A percentile compares a stretch with the other conserved stretches of the same genome.
Conservation (phyloP, 2,888 invertebrate species). For the Cheilosia vulpina region DNA sequence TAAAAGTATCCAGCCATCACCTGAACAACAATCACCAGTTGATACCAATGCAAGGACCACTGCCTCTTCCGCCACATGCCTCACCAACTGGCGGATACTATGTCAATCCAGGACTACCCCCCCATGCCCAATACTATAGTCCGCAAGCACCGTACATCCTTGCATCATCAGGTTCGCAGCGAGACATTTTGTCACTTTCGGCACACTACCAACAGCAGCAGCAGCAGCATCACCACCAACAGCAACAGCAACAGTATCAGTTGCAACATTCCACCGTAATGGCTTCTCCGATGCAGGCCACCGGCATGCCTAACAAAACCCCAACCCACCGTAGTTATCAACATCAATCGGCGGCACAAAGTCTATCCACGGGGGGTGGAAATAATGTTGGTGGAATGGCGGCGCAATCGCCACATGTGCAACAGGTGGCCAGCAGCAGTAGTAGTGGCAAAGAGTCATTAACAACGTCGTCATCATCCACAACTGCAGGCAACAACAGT, state of each 20-base stretch:
- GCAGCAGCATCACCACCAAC: conserved; percentile 63
- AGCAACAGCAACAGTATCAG: conserved; percentile 65
- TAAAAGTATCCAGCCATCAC: conserved; percentile 50
- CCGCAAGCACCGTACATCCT: conserved; percentile 40
- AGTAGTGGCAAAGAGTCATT: conserved; percentile 62
- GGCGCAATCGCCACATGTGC: conserved; percentile 40
- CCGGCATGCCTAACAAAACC: conserved; percentile 50
- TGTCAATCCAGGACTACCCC: conserved; percentile 52
- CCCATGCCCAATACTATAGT: conserved; percentile 56
- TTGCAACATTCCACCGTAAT: conserved; percentile 73
- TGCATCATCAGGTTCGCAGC: conserved; percentile 34
- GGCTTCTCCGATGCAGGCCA: conserved; percentile 54
- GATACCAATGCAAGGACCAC: conserved; percentile 55
- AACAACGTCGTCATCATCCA: conserved; percentile 20
- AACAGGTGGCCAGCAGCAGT: conserved; percentile 43
- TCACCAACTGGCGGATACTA: conserved; percentile 62
- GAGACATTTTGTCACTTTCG: conserved; percentile 59
- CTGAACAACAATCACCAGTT: conserved; percentile 61
- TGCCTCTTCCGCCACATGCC: conserved; percentile 49
- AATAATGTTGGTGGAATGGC: conserved; percentile 15
- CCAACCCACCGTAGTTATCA: conserved; percentile 46
- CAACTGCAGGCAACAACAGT: not conserved
- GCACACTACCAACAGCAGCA: conserved; percentile 58
- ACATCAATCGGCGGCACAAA: conserved; percentile 64
- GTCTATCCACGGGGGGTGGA: conserved; percentile 45